Percentiles rank a stretch among this genome's conserved stretches.
Conservation (phyloP, 2,113 vertebrate species). For the Oreochromis tanganicae region DNA sequence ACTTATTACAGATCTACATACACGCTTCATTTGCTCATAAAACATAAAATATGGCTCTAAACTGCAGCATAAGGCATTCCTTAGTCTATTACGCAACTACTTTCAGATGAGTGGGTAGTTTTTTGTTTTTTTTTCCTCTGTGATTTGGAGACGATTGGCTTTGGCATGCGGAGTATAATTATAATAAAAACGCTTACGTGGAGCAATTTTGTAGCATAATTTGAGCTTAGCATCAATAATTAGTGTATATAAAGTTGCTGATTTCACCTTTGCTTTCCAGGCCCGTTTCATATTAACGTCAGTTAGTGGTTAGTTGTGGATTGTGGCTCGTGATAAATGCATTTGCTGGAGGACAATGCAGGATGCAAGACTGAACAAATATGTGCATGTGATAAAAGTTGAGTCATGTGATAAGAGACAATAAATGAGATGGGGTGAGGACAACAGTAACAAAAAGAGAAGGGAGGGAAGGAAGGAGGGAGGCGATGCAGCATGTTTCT, state of each 20-base stretch:
- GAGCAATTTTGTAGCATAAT: slow-evolving; percentile 8
- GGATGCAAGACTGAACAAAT: slow-evolving; percentile 2
- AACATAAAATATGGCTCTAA: slow-evolving; percentile 24
- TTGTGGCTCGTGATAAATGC: slow-evolving; percentile 13
- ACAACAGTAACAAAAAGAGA: background rate
- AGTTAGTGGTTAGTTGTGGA: slow-evolving; percentile 52
- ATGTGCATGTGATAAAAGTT: background rate
- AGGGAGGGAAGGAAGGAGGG: background rate
- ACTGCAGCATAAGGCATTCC: slow-evolving; percentile 43
- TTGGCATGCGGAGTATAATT: slow-evolving; percentile 25
- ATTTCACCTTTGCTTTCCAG: slow-evolving; percentile 34
- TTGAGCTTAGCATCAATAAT: slow-evolving; percentile 24
- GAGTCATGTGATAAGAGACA: slow-evolving; percentile 12
- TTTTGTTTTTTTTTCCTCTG: background rate
- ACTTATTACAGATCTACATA: slow-evolving; percentile 25
- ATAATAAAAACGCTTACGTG: slow-evolving; percentile 9
- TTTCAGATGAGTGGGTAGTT: slow-evolving; percentile 23
- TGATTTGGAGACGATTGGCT: slow-evolving; percentile 29
- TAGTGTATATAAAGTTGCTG: slow-evolving; percentile 30
- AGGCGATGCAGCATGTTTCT: slow-evolving; percentile 34
- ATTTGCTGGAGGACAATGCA: slow-evolving; percentile 9
- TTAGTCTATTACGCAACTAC: slow-evolving; percentile 29
- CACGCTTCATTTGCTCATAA: slow-evolving; percentile 44
- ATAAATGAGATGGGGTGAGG: background rate
- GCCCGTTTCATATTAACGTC: slow-evolving; percentile 19